Evolutionary conservation across 2,113 vertebrate genomes (phyloP), one percentile per base, ranked within the genome.

Genomic region (Chionomys nivalis): DNA sequence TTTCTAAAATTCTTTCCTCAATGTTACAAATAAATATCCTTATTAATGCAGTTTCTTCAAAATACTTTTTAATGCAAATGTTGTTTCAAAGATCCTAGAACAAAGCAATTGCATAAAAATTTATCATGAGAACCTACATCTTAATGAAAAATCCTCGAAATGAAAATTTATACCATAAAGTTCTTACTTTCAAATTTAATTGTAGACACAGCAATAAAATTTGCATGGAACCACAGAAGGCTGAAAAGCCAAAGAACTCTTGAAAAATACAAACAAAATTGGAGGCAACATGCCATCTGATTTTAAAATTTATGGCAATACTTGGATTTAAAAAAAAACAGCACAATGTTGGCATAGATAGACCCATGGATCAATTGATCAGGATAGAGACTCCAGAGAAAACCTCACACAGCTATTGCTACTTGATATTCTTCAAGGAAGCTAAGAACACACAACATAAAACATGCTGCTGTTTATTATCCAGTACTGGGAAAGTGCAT

Each of bases 151-250:
- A 19, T 13, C 7, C 7, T 23, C 23, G 23, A 91, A 44, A 68
- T 66, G 7, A 8, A 47, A 70, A 58, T 58, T 23, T 24, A 77
- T 58, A 39, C 11, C 87, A 88, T 39, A 76, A 6, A 81, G 28
- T 44, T 10, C n/a, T 97, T 94, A 81, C 6, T 78, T 79, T 77
- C 61, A 92, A 95, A 75, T 72, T 52, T 81, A 97, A 81, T 12
- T 87, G 94, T 16, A 93, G 70, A 70, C 44, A 58, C 6, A 70
- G 19, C 2, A 33, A 33, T 70, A 68, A 77, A 91, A 31, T 58
- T 66, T 86, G 16, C 16, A 47, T 19, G 13, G 7, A 86, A 78
- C 0, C 49, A 58, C 7, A 39, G 76, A 73, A 44, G n/a, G 36
- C 1, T 90, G 42, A 90, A 55, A 28, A 2, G 9, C 17, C 58